Evolutionary conservation across 2,797 vertebrate genomes (phyloP).

Genomic region (Eutrigla gurnardus): DNA sequence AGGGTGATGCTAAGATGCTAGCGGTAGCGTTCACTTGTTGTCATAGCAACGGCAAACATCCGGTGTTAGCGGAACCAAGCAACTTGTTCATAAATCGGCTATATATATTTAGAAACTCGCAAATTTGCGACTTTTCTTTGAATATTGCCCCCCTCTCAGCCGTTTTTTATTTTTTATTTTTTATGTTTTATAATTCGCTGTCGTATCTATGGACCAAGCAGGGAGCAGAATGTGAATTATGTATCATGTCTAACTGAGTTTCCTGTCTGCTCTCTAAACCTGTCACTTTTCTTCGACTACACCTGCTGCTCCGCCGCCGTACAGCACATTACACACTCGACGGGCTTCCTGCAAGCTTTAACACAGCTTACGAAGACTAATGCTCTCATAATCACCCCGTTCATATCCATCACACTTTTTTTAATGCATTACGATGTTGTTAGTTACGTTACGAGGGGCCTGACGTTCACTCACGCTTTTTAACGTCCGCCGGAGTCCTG

Average conservation of each 20-base stretch:
- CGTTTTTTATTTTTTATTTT: too few relatives aligned
- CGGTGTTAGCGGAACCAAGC: too few relatives aligned
- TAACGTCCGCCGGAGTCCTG: conserved; percentile 22
- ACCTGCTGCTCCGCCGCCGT: conserved; percentile 27
- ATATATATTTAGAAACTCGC: too few relatives aligned
- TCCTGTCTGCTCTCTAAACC: conserved; percentile 52
- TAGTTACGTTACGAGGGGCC: conserved; percentile 31
- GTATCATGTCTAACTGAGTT: conserved; percentile 34
- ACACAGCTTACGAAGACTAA: conserved; percentile 59
- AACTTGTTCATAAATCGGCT: too few relatives aligned
- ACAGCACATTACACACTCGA: conserved; percentile 30
- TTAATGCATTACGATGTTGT: conserved; percentile 45
- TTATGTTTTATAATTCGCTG: too few relatives aligned
- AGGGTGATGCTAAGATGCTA: too few relatives aligned
- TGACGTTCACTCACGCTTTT: conserved; percentile 41
- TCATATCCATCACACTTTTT: conserved; percentile 62
- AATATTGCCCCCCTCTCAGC: too few relatives aligned
- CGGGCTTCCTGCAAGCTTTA: conserved; percentile 46
- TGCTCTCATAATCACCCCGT: conserved; percentile 61
- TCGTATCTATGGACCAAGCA: too few relatives aligned
- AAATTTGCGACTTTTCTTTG: too few relatives aligned
- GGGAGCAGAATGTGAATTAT: conserved; percentile 23
- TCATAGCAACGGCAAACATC: too few relatives aligned
- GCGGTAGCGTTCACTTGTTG: too few relatives aligned
- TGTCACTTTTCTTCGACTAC: conserved; percentile 43